These are phyloP conservation scores for Latrodectus hesperus DNA, from an alignment of 2,888 invertebrate species.

Conservation along the genomic window DNA sequence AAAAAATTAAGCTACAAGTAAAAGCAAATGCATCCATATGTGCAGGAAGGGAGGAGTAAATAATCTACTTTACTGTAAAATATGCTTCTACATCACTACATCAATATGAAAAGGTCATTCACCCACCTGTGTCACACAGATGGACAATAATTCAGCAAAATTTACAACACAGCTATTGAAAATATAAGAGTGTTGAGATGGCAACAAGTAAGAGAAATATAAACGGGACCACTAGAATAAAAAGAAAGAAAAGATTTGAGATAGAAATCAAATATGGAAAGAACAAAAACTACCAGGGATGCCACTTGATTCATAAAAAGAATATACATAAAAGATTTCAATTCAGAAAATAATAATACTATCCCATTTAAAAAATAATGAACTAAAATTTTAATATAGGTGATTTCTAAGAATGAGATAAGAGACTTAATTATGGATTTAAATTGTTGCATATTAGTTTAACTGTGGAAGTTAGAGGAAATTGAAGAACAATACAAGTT, in stretches of 20 bases:
- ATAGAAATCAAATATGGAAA: constrained; percentile 33
- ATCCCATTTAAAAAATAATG: no score
- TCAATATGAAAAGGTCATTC: constrained; percentile 54
- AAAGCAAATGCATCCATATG: neutral
- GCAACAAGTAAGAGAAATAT: constrained; percentile 69
- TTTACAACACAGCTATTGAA: constrained; percentile 67
- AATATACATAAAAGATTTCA: neutral
- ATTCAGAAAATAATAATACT: no score
- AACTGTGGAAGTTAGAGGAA: no score
- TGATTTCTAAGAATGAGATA: no score
- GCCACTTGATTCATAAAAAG: constrained; percentile 46
- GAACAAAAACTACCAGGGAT: constrained; percentile 45
- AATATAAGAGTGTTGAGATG: constrained; percentile 67
- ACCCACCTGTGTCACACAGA: constrained; percentile 79
- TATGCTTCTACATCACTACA: constrained; percentile 57
- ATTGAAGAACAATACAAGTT: no score
- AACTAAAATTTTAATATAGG: no score
- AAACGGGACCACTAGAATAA: constrained; percentile 68
- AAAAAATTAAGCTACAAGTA: neutral
- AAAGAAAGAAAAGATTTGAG: constrained; percentile 46
- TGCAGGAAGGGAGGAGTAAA: neutral
- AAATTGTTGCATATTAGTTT: no score
- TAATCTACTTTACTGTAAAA: neutral
- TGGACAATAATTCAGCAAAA: constrained; percentile 75
- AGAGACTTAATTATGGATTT: no score